Conservation (phyloP, 2,797 vertebrate genomes). For the Epinephelus coioides region DNA sequence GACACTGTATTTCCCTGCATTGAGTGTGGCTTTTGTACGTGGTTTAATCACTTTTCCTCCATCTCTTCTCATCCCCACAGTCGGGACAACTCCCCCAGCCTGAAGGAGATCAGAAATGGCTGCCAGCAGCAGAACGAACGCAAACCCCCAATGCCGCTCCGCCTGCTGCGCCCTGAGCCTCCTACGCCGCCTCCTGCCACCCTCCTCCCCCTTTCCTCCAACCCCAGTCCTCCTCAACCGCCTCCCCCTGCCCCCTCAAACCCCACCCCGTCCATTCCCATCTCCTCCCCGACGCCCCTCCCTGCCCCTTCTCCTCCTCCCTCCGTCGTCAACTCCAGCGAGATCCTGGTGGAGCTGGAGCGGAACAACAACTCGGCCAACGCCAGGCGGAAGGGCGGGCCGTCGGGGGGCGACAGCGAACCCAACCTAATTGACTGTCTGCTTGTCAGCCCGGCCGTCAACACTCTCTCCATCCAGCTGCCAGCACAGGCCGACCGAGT, state of each 20-base stretch:
- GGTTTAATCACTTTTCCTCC: not conserved
- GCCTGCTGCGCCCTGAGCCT: slow-evolving; percentile 92
- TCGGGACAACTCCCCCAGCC: slow-evolving; percentile 97
- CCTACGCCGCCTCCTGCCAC: slow-evolving; percentile 76
- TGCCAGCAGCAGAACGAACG: slow-evolving; percentile 98
- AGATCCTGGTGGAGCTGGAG: slow-evolving; percentile 97
- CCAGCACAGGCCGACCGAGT: slow-evolving; percentile 96
- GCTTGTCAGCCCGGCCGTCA: slow-evolving; percentile 97
- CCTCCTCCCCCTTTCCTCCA: slow-evolving; percentile 57
- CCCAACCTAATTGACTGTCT: slow-evolving; percentile 99
- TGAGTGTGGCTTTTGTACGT: not conserved
- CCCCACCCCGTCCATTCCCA: slow-evolving; percentile 51
- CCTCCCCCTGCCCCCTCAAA: slow-evolving; percentile 35
- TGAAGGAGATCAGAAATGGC: slow-evolving; percentile 98
- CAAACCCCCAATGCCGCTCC: slow-evolving; percentile 95
- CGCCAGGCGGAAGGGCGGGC: slow-evolving; percentile 88
- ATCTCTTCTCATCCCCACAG: slow-evolving; percentile 72
- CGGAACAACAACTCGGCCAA: slow-evolving; percentile 95
- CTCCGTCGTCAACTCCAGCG: slow-evolving; percentile 93
- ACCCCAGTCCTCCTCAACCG: slow-evolving; percentile 50
- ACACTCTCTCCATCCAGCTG: slow-evolving; percentile 97
- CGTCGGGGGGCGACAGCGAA: slow-evolving; percentile 92
- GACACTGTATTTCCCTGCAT: not conserved
- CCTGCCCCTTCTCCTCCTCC: slow-evolving; percentile 83
- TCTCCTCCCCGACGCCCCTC: slow-evolving; percentile 62